phyloP scores from a whole-genome alignment of 2,888 invertebrate genomes.

The Amphipoea oculea region DNA sequence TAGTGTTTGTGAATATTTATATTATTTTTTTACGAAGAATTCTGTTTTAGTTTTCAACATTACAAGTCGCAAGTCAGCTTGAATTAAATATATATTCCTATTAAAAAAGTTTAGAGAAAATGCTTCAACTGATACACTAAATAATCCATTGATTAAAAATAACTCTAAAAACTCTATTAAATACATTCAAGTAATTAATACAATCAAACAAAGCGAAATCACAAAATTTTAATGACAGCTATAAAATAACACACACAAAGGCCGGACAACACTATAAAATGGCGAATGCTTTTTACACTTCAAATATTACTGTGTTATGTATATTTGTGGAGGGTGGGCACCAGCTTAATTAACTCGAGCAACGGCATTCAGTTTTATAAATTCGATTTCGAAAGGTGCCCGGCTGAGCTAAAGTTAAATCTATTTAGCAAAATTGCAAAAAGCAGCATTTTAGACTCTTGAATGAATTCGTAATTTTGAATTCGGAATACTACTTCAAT shows the following conservation, averaged over 20 bases:
- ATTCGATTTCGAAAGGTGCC: constrained; percentile 69
- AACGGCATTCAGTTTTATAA: constrained; percentile 68
- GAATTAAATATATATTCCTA: too few species aligned
- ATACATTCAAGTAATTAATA: constrained; percentile 23
- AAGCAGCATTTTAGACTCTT: constrained; percentile 23
- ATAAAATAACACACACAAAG: constrained; percentile 50
- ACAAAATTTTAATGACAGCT: constrained; percentile 42
- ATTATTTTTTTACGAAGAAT: not conserved
- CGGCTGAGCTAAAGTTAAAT: constrained; percentile 19
- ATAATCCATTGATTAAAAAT: too few species aligned
- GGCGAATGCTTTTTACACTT: constrained; percentile 62
- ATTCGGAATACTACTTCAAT: not conserved
- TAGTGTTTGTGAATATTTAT: constrained; percentile 7
- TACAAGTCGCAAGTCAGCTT: not conserved
- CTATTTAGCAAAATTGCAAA: constrained; percentile 15
- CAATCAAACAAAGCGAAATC: constrained; percentile 34
- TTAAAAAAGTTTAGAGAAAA: not conserved
- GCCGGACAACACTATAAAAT: constrained; percentile 56
- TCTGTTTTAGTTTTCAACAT: not conserved
- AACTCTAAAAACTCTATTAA: not conserved
- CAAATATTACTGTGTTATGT: constrained; percentile 64
- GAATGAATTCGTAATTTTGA: constrained; percentile 27
- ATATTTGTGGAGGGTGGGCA: constrained; percentile 64
- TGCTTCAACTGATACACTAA: not conserved
- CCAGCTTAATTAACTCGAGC: constrained; percentile 72